Percentiles rank a stretch among this genome's conserved stretches.
phyloP scores from a whole-genome alignment of 2,888 invertebrate species.

The Deladenus siricidicola region DNA sequence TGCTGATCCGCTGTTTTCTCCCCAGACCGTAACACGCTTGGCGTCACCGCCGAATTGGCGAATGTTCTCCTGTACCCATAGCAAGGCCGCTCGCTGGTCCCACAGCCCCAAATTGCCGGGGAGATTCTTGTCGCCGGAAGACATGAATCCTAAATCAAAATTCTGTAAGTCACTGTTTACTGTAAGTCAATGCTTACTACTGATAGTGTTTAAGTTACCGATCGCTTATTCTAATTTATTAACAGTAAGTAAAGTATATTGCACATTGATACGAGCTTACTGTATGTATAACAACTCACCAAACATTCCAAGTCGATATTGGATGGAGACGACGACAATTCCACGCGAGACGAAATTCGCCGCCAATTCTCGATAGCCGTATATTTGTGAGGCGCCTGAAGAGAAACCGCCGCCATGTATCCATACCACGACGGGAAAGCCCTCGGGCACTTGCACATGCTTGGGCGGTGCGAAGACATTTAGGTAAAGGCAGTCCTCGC shows the following conservation, averaged over 20 bases:
- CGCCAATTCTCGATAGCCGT: constrained; percentile 15
- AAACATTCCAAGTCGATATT: constrained; percentile 25
- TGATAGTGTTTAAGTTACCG: too few relatives aligned
- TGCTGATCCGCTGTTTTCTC: constrained; percentile 35
- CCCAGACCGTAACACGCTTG: constrained; percentile 31
- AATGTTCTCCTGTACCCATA: constrained; percentile 21
- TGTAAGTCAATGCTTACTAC: too few relatives aligned
- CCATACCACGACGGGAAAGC: constrained; percentile 68
- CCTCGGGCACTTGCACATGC: constrained; percentile 15
- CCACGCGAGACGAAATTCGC: constrained; percentile 19
- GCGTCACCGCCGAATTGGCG: constrained; percentile 31
- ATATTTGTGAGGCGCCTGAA: constrained; percentile 60
- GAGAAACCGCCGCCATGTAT: constrained; percentile 89
- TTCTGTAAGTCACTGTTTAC: too few relatives aligned
- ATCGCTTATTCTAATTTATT: too few relatives aligned
- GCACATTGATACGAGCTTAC: too few relatives aligned
- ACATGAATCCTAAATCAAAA: constrained; percentile 25
- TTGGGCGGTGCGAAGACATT: constrained; percentile 68
- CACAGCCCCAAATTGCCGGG: constrained; percentile 29
- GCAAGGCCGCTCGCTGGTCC: constrained; percentile 24
- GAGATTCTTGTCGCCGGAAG: constrained; percentile 22
- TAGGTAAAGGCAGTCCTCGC: constrained; percentile 59
- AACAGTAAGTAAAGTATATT: too few relatives aligned
- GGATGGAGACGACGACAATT: constrained; percentile 19
- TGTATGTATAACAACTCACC: constrained; percentile 4